phyloP scores from a whole-genome alignment of 1,140 invertebrate genomes.

The Temnothorax nylanderi region DNA sequence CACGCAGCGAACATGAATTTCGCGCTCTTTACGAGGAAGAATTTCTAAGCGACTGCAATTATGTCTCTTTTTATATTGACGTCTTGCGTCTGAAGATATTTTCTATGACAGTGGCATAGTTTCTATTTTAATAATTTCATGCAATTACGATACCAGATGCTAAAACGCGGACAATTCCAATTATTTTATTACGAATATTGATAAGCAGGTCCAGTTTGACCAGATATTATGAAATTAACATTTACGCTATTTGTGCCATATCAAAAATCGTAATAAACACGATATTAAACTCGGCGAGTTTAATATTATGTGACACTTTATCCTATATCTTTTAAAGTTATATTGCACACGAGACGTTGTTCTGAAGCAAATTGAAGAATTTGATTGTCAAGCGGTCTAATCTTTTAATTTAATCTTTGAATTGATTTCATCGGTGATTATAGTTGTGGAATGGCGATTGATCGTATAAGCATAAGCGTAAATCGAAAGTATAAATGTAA shows the following conservation, averaged over 20 bases:
- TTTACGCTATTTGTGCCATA: neutral
- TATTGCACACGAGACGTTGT: neutral
- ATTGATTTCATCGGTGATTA: neutral
- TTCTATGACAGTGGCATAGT: neutral
- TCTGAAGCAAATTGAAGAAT: neutral
- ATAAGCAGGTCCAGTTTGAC: neutral
- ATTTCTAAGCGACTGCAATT: slow-evolving; percentile 26
- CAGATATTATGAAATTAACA: slow-evolving; percentile 1
- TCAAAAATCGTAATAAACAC: neutral
- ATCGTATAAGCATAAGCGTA: neutral
- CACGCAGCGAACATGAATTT: neutral
- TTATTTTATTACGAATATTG: neutral
- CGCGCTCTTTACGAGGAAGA: neutral
- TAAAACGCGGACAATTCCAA: neutral
- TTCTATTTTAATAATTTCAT: neutral
- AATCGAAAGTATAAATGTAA: neutral
- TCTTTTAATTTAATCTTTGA: neutral
- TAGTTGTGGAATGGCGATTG: neutral
- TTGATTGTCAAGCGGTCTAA: neutral
- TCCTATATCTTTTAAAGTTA: neutral
- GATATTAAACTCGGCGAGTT: too few relatives aligned
- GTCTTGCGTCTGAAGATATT: neutral
- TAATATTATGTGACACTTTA: neutral
- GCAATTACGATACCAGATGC: neutral
- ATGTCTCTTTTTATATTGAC: neutral